These are phyloP conservation scores for Chaetura pelagica DNA, from an alignment of 2,113 vertebrate genomes.

Conservation along the genomic window DNA sequence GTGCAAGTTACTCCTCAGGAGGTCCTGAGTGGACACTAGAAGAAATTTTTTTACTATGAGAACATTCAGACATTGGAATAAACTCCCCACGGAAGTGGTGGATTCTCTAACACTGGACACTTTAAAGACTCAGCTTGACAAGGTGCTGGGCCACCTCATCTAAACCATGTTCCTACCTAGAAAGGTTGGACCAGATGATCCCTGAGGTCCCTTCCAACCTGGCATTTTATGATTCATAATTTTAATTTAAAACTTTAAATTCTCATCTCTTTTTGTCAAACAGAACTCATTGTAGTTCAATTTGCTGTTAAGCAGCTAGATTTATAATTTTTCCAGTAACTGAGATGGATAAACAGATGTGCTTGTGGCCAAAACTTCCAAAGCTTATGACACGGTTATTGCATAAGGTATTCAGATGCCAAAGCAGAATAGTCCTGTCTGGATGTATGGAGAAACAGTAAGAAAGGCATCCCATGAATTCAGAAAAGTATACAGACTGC, in stretches of 20 bases:
- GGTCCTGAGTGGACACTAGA: no score
- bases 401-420: neutral
- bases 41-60: no score
- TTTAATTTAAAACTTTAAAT: neutral
- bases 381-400: neutral
- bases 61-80: no score
- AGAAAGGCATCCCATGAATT: neutral
- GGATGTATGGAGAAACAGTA: neutral
- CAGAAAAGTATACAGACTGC: neutral
- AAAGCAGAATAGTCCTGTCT: neutral
- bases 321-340: neutral
- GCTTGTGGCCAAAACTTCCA: neutral
- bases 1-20: no score
- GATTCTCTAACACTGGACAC: no score
- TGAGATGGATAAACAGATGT: neutral
- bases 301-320: neutral
- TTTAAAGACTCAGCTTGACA: no score
- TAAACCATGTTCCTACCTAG: no score
- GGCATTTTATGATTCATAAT: fast-evolving
- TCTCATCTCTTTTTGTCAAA: neutral
- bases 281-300: neutral
- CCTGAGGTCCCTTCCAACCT: no score
- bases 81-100: no score
- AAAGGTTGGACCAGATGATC: no score
- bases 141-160: no score